A percentile compares a stretch with the other conserved stretches of the same genome.
Conservation (phyloP, 2,888 invertebrate species). For the Calameuta idolon region DNA sequence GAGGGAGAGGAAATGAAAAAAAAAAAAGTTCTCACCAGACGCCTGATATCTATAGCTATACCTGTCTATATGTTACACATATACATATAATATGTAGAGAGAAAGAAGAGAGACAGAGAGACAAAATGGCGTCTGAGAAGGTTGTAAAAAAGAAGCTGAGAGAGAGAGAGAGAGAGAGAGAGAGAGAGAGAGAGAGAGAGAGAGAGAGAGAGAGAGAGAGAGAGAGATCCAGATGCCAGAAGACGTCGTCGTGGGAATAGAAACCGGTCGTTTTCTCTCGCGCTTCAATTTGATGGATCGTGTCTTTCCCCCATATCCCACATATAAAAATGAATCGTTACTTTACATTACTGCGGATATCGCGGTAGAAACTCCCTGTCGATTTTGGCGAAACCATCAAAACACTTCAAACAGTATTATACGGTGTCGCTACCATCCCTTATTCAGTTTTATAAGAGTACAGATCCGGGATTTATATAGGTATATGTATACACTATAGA, state of each 20-base stretch:
- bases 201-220: slow-evolving; percentile 20
- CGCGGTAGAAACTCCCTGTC: too few relatives aligned
- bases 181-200: slow-evolving; percentile 19
- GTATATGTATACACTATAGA: too few relatives aligned
- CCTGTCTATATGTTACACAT: slow-evolving; percentile 17
- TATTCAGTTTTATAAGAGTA: too few relatives aligned
- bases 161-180: slow-evolving; percentile 19
- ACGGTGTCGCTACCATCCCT: too few relatives aligned
- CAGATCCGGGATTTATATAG: too few relatives aligned
- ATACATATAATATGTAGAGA: too few relatives aligned
- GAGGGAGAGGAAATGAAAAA: slow-evolving; percentile 35
- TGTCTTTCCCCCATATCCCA: neutral
- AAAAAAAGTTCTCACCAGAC: too few relatives aligned
- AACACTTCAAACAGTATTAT: too few relatives aligned
- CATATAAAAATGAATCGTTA: slow-evolving; percentile 8
- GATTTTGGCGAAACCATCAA: too few relatives aligned
- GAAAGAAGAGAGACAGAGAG: neutral
- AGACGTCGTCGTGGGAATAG: slow-evolving; percentile 3
- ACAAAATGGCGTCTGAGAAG: slow-evolving; percentile 18
- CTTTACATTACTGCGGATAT: slow-evolving; percentile 1
- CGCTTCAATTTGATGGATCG: slow-evolving; percentile 4
- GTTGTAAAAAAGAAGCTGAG: neutral
- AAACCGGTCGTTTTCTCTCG: slow-evolving; percentile 7
- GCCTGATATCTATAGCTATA: too few relatives aligned
- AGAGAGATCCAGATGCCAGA: slow-evolving; percentile 11